These are phyloP conservation scores for Steatornis caripensis DNA, from an alignment of 2,113 vertebrate species.

Conservation along the genomic window DNA sequence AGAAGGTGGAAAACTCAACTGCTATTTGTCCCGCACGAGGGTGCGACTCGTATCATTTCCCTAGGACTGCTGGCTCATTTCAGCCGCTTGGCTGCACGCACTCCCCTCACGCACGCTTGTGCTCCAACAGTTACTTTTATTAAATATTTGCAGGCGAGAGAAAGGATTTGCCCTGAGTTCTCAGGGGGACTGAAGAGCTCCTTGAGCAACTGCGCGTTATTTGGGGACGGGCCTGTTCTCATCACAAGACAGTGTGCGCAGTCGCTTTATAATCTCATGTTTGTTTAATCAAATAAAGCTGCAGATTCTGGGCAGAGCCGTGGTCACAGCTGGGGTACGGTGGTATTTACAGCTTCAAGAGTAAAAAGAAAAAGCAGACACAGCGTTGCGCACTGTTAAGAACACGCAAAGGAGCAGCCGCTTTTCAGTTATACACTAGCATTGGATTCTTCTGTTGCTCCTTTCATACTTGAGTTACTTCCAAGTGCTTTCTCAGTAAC, in stretches of 20 bases:
- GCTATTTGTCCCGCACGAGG: not conserved
- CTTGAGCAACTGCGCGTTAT: not conserved
- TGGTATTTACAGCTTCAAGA: not conserved
- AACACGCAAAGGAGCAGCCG: not conserved
- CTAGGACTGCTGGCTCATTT: not conserved
- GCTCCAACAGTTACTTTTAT: rapidly evolving
- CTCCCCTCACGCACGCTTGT: rapidly evolving
- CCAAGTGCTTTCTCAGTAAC: not conserved
- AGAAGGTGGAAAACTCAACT: not conserved
- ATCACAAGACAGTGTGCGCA: not conserved
- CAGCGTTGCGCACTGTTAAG: not conserved
- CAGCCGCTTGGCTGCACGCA: rapidly evolving
- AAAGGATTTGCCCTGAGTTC: not conserved
- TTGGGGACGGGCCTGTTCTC: not conserved
- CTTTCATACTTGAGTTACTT: not conserved
- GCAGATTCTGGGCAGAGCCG: not conserved
- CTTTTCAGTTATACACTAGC: not conserved
- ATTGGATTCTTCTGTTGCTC: not conserved
- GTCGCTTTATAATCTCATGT: not conserved
- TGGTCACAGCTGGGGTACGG: not conserved
- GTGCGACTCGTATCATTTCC: not conserved
- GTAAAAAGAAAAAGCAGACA: not conserved
- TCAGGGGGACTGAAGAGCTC: not conserved
- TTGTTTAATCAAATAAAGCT: not conserved
- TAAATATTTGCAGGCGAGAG: rapidly evolving